Evolutionary conservation across 1,140 invertebrate species (phyloP), one percentile per base, ranked within the genome.

Genomic region (Pseudomyrmex dendroicus): DNA sequence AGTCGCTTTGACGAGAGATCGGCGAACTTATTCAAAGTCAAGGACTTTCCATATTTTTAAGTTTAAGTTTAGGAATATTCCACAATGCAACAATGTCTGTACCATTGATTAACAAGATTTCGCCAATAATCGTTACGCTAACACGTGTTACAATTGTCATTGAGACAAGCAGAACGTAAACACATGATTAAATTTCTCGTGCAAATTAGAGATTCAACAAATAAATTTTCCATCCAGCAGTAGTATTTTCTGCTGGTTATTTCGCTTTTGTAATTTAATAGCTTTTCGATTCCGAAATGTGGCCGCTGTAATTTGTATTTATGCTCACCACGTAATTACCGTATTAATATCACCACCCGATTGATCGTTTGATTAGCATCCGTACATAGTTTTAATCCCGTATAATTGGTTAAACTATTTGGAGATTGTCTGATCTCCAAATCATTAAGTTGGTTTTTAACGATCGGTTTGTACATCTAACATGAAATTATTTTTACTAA

Each of bases 121-220:
- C 66, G 68, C 76, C 72, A 72, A 80, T 80, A 80, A 80, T 70
- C 66, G 66, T 80, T 80, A 50, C 54, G 54, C 76, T 70, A 80
- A 35, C 66, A 80, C 67, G 72, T 70, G 76, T 25, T 80, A 80
- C 54, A 59, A 61, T 80, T 80, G 54, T 59, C 56, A 72, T 72
- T 72, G 59, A 72, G 67, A 54, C 70, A 61, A 56, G 54, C 56
- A 70, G 50, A 70, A 46, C 48, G 66, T 70, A 80, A 80, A 70
- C 72, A 59, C 44, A 50, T 54, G 66, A 80, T 80, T 70, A 80
- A 76, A 80, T 80, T 72, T 72, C 59, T 56, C 54, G 15, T 22
- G 64, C 25, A 80, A 80, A 80, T 80, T 80, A 22, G 54, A 59
- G 54, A 59, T 7, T 72, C 54, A 13, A 80, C 35, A 48, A 70